phyloP scores from a whole-genome alignment of 2,888 invertebrate species.

The Leptopterna dolabrata region DNA sequence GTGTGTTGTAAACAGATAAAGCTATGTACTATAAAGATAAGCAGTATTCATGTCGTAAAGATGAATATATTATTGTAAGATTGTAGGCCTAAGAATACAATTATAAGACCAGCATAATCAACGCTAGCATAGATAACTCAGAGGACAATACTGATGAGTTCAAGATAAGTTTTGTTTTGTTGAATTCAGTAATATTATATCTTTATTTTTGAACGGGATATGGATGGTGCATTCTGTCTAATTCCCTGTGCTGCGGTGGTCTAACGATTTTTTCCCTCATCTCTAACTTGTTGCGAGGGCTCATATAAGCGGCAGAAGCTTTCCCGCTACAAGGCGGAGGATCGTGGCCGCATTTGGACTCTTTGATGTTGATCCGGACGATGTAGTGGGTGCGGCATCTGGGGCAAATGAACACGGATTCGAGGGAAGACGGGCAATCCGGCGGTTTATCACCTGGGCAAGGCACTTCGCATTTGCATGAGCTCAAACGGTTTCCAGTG shows the following conservation, averaged over 20 bases:
- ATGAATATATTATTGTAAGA: too few species aligned
- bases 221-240: not conserved
- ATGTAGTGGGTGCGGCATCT: slow-evolving; percentile 5
- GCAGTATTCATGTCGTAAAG: not conserved
- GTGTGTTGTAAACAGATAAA: too few species aligned
- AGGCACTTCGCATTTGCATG: not conserved
- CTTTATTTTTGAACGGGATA: not conserved
- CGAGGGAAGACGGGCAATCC: not conserved
- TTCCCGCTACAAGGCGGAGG: not conserved
- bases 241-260: not conserved
- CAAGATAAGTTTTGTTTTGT: not conserved
- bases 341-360: not conserved
- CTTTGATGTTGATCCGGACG: not conserved
- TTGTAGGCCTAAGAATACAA: too few species aligned
- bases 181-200: not conserved
- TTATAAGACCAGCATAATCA: too few species aligned
- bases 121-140: too few species aligned
- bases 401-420: slow-evolving; percentile 5
- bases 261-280: not conserved
- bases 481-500: not conserved
- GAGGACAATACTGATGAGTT: too few species aligned
- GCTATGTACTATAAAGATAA: not conserved
- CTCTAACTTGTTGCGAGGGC: not conserved
- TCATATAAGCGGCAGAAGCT: not conserved
- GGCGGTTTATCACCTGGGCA: not conserved